Base-by-base conservation (phyloP, 2,797 vertebrate species). In the Hozukius guyotensis region DNA sequence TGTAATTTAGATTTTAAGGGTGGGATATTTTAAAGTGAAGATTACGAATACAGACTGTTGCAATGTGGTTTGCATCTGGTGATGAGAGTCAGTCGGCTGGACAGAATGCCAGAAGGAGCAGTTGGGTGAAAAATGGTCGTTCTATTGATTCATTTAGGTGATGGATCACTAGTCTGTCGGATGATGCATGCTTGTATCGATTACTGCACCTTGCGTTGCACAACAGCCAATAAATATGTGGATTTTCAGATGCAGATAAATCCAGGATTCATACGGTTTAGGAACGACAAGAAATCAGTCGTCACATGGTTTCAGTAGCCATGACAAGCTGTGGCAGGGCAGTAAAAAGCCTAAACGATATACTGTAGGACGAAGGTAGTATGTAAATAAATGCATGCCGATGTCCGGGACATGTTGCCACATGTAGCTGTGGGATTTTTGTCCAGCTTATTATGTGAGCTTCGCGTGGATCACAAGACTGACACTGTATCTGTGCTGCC, bases 181-280 rank as follows among this genome's bases (percentile, higher is more conserved):
- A 80, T 83, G 83, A 85, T 83, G 74, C 75, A 67, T 73, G 38
- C 76, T 82, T 66, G 18, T 89, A 94, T 93, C 74, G 87, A 94
- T 94, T 81, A 38, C 56, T 57, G 8, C 59, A 66, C 46, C 74
- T 66, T 72, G 62, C 62, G 53, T 83, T 77, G 62, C 78, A 52
- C 79, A 60, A 25, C 25, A 34, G 69, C 88, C 75, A 78, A 89
- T 93, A 84, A 83, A 86, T 78, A 55, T 72, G 76, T 73, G 55
- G 78, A 88, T 89, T 85, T 93, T 90, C 34, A 77, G 75, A 67
- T 2, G 29, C 46, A 59, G 64, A 89, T 87, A 75, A 92, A 87
- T 92, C 59, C 78, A 65, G 34, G 38, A 83, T 62, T 83, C 72
- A 34, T 55, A 31, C 42, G 27, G 14, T 59, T 57, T 55, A 22